A percentile compares a stretch with the other conserved stretches of the same genome.
Evolutionary conservation across 2,888 invertebrate species (phyloP).

Genomic region (Nebria brevicollis): DNA sequence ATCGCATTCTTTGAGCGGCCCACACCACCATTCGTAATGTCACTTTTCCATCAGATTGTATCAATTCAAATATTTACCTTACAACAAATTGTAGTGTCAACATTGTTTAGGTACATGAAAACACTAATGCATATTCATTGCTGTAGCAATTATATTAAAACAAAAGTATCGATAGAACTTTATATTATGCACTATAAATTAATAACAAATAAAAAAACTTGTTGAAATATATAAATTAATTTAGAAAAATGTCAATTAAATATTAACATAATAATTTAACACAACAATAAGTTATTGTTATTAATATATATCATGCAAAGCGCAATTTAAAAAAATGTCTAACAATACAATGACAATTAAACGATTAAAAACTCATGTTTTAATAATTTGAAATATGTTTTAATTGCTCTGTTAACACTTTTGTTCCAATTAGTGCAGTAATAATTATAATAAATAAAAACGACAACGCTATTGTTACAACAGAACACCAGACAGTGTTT

Average conservation of each 20-base stretch:
- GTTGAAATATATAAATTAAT: no score
- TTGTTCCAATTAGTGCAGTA: conserved; percentile 11
- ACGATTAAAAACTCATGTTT: neutral
- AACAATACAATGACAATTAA: neutral
- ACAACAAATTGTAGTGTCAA: neutral
- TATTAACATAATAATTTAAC: no score
- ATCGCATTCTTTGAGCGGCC: neutral
- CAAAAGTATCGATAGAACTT: no score
- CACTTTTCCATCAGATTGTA: neutral
- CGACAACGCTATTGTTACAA: conserved; percentile 19
- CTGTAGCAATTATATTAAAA: neutral
- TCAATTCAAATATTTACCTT: neutral
- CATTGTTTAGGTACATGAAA: neutral
- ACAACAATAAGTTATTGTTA: no score
- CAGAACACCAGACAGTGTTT: conserved; percentile 14
- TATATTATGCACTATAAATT: no score
- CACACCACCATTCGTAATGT: neutral
- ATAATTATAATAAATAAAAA: conserved; percentile 3
- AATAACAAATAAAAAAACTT: no score
- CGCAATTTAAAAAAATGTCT: neutral
- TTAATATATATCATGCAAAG: neutral
- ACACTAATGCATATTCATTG: neutral
- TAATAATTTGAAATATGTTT: neutral
- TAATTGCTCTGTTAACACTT: conserved; percentile 13
- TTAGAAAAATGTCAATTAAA: no score